Conservation (phyloP, 2,888 invertebrate genomes). For the Acleris laterana region DNA sequence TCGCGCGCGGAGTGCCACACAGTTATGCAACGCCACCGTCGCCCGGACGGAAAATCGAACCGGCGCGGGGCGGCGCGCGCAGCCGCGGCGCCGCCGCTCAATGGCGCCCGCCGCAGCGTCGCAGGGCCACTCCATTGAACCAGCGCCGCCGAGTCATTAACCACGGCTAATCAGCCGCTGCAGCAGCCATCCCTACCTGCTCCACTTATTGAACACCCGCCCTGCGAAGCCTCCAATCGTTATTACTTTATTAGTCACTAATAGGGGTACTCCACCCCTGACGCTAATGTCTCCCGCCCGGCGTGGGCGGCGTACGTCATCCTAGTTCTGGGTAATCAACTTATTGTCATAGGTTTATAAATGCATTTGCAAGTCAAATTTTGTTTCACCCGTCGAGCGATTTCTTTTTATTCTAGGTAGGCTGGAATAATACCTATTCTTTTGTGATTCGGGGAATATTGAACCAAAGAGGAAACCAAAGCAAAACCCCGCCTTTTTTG, state of each 20-base stretch:
- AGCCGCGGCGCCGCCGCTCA: slow-evolving; percentile 60
- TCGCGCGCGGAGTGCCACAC: slow-evolving; percentile 82
- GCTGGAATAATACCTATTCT: not conserved
- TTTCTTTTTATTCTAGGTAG: not conserved
- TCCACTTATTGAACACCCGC: not conserved
- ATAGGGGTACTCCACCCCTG: slow-evolving; percentile 8
- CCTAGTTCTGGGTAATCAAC: slow-evolving; percentile 6
- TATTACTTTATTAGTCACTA: slow-evolving; percentile 13
- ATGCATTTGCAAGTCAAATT: not conserved
- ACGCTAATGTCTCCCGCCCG: slow-evolving; percentile 19
- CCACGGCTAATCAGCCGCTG: slow-evolving; percentile 13
- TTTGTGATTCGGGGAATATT: too few species aligned
- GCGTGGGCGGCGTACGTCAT: slow-evolving; percentile 20
- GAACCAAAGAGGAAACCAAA: too few species aligned
- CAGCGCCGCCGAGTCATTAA: slow-evolving; percentile 19
- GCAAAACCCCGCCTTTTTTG: too few species aligned
- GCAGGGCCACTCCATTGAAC: slow-evolving; percentile 32
- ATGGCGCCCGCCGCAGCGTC: slow-evolving; percentile 38
- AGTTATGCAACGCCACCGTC: slow-evolving; percentile 81
- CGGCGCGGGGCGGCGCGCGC: slow-evolving; percentile 74
- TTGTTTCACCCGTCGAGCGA: not conserved
- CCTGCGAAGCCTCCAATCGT: not conserved
- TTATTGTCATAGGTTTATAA: not conserved
- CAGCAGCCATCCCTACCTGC: slow-evolving; percentile 10
- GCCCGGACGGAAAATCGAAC: slow-evolving; percentile 76